Base-by-base conservation (phyloP, 2,797 vertebrate species). In the Sebastiscus tertius region DNA sequence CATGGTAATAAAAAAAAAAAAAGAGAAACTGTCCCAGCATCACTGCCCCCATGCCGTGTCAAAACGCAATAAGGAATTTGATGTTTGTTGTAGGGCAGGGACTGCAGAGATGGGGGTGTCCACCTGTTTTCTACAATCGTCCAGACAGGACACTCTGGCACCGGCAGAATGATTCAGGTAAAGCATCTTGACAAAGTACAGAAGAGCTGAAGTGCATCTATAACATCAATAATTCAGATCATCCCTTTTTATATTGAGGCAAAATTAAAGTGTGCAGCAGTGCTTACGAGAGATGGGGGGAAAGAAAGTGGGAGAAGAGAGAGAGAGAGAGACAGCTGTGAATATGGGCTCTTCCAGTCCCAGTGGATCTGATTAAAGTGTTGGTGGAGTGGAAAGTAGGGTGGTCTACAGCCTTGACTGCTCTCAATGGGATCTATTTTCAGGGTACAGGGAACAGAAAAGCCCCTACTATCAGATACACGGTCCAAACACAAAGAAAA, bases 311-410 rank as follows among this genome's bases (percentile, higher is more conserved):
- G 70, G 33, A 49, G 64, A 36, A 69, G 58, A 52, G 56, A 39
- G 36, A 0, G 26, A 81, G 72, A 81, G 68, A 67, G 77, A 79
- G 59, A 75, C 36, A 88, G 89, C 72, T 80, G 42, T 63, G 83
- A 87, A 77, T 79, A 70, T 77, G 70, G 60, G 78, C 36, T 77
- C 79, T 72, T 82, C 63, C 72, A 69, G 60, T 95, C 93, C 92
- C 94, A 70, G 69, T 82, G 90, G 92, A 85, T 92, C 92, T 94
- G 94, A 95, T 95, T 94, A 93, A 87, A 81, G 87, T 91, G 79
- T 80, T 77, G 56, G 64, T 90, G 83, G 86, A 94, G 87, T 92
- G 92, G 82, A 93, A 95, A 95, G 85, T 89, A 72, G 74, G 82
- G 69, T 77, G 82, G 87, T 88, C 83, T 84, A 62, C 59, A 92